phyloP scores from a whole-genome alignment of 2,797 vertebrate species.

The Acridotheres tristis region DNA sequence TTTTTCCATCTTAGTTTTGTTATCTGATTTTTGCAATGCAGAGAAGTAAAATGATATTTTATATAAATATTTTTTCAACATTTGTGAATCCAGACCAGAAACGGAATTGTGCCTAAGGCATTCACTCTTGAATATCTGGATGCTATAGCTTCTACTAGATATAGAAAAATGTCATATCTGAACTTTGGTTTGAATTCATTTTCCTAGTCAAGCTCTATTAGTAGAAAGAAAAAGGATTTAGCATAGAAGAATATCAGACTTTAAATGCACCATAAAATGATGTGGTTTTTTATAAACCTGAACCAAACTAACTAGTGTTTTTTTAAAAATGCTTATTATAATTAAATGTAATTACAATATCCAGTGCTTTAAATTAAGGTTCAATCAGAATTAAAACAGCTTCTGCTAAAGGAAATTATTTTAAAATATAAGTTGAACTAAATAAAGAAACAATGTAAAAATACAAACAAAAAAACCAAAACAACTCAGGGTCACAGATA shows the following conservation, averaged over 20 bases:
- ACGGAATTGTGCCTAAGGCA: background rate
- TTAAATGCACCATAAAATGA: background rate
- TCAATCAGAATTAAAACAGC: background rate
- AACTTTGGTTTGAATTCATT: background rate
- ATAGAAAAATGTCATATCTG: background rate
- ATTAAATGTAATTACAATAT: background rate
- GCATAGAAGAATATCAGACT: background rate
- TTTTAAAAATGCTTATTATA: background rate
- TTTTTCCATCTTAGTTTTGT: background rate
- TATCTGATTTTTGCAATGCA: background rate
- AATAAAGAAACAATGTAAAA: background rate
- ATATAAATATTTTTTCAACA: background rate
- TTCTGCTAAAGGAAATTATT: background rate
- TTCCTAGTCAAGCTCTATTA: background rate
- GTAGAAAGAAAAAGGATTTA: background rate
- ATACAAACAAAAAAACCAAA: background rate
- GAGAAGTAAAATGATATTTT: background rate
- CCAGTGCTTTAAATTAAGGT: background rate
- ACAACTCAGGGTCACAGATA: background rate
- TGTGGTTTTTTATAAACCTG: background rate
- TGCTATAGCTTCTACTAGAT: background rate
- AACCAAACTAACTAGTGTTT: background rate
- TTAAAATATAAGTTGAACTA: background rate
- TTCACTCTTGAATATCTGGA: background rate
- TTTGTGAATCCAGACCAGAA: background rate